Evolutionary conservation across 2,797 vertebrate genomes (phyloP).

Genomic region (Cercopithecus diana): DNA sequence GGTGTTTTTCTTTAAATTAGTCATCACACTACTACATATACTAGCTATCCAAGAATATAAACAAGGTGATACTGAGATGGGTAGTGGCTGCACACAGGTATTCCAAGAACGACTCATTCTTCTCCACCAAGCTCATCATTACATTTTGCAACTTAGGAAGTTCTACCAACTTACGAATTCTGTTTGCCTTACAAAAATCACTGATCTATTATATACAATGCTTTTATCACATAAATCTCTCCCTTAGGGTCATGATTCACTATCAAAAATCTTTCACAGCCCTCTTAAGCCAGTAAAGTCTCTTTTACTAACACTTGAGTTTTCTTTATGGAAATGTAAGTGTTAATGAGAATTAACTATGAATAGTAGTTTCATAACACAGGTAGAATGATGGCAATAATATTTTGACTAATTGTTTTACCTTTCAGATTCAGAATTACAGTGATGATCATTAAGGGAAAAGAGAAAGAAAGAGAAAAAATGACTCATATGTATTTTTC

Average conservation of each 20-base stretch:
- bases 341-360: background rate
- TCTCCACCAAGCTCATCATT: background rate
- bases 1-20: background rate
- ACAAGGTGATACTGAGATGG: background rate
- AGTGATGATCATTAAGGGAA: background rate
- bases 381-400: background rate
- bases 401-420: background rate
- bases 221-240: background rate
- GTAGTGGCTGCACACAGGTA: background rate
- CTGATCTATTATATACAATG: background rate
- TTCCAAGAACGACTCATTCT: background rate
- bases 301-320: background rate
- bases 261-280: background rate
- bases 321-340: background rate
- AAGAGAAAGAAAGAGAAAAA: background rate
- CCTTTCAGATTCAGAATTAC: constrained; percentile 11
- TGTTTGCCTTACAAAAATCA: background rate
- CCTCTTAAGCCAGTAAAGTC: background rate
- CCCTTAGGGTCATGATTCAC: background rate
- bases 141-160: background rate
- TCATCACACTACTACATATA: background rate
- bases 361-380: background rate
- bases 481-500: background rate
- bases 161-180: background rate
- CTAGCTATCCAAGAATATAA: background rate